Percentiles rank a stretch among this genome's conserved stretches.
These are phyloP conservation scores for Adelphocoris suturalis DNA, from an alignment of 2,888 invertebrate genomes.

Conservation along the genomic window DNA sequence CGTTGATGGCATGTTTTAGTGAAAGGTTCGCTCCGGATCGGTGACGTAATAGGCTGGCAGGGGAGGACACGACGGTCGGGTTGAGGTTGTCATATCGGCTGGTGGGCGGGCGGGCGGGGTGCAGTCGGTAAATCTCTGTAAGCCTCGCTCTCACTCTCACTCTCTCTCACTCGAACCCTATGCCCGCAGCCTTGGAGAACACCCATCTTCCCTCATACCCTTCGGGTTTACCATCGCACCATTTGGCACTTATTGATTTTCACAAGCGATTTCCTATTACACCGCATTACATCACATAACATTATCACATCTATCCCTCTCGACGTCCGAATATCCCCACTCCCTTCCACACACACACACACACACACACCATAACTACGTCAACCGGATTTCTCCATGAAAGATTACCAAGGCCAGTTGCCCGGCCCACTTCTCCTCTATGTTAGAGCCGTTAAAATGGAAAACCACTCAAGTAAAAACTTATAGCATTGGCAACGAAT, in stretches of 20 bases:
- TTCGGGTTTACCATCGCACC: conserved; percentile 13
- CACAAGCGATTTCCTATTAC: neutral
- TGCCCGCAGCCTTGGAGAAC: neutral
- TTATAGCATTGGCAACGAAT: too few species aligned
- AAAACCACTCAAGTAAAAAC: too few species aligned
- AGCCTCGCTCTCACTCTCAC: neutral
- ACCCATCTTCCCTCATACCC: neutral
- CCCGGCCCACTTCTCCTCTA: too few species aligned
- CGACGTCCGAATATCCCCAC: neutral
- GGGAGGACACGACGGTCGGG: neutral
- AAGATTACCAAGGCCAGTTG: too few species aligned
- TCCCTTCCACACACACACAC: too few species aligned
- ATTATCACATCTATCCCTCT: neutral
- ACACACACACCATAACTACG: too few species aligned
- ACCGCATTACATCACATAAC: neutral
- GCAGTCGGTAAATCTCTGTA: neutral
- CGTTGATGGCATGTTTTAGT: conserved; percentile 5
- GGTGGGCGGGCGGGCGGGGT: neutral
- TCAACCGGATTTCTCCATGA: too few species aligned
- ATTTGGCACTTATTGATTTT: conserved; percentile 15
- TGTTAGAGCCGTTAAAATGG: too few species aligned
- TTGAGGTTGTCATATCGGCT: conserved; percentile 2
- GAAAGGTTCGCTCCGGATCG: conserved; percentile 22
- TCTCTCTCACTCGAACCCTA: neutral
- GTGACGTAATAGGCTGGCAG: conserved; percentile 7